Percentiles rank a stretch among this genome's conserved stretches.
Conservation (phyloP, 2,888 invertebrate genomes). For the Polyommatus iphigenia region DNA sequence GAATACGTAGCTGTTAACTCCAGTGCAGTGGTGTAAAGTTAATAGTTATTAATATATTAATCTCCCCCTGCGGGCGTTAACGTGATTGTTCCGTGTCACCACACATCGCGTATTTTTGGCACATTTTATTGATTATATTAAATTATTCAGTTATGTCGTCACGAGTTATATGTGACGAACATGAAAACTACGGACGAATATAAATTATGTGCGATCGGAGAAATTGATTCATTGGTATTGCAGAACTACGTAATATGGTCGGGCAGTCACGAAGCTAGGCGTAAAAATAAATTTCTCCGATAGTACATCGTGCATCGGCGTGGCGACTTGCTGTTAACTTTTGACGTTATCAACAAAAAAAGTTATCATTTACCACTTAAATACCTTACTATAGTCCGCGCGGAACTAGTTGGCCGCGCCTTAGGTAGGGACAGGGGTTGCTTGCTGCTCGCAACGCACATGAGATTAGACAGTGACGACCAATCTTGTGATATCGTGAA, state of each 20-base stretch:
- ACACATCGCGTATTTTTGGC: not conserved
- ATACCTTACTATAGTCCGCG: too few relatives aligned
- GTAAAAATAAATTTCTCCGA: not conserved
- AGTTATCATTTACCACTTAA: too few relatives aligned
- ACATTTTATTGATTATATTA: constrained; percentile 3
- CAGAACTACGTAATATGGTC: not conserved
- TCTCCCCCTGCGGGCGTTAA: not conserved
- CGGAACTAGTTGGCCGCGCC: too few relatives aligned
- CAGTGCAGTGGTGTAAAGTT: not conserved
- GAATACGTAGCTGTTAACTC: not conserved
- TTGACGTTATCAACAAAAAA: too few relatives aligned
- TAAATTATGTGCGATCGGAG: not conserved
- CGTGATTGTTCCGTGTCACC: not conserved
- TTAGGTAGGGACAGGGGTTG: too few relatives aligned
- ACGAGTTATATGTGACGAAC: not conserved
- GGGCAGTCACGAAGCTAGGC: not conserved
- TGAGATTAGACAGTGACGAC: too few relatives aligned
- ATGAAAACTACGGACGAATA: not conserved
- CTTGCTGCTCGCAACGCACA: too few relatives aligned
- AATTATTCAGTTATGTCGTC: not conserved
- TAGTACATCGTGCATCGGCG: too few relatives aligned
- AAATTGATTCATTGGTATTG: not conserved
- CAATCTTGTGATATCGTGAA: too few relatives aligned
- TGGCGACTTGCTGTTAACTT: too few relatives aligned
- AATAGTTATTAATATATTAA: constrained; percentile 15